phyloP scores from a whole-genome alignment of 1,140 invertebrate species.

The Paracyclopina nana region DNA sequence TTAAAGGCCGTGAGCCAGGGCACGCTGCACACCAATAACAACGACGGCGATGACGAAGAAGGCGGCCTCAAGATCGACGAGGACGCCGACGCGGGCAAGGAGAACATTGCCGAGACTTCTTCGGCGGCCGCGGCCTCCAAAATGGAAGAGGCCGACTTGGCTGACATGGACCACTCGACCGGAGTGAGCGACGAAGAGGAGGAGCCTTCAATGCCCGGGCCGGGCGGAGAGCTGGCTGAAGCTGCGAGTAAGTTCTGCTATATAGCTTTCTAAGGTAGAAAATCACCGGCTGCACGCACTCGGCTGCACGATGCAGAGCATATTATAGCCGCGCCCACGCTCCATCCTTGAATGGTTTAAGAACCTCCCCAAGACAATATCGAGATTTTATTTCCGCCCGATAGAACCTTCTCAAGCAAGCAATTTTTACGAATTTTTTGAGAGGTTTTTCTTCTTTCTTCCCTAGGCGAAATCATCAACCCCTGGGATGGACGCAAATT shows the following conservation, averaged over 20 bases:
- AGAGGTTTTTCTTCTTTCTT: background rate
- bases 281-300: too few species aligned
- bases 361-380: too few species aligned
- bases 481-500: conserved; percentile 15
- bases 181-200: conserved; percentile 15
- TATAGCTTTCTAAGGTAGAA: too few species aligned
- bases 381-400: too few species aligned
- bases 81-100: conserved; percentile 6
- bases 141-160: conserved; percentile 5
- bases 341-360: too few species aligned
- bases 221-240: conserved; percentile 3
- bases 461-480: conserved; percentile 11
- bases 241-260: background rate
- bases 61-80: conserved; percentile 15
- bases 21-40: too few species aligned
- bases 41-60: conserved; percentile 8
- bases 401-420: too few species aligned
- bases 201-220: conserved; percentile 13
- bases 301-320: too few species aligned
- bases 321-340: too few species aligned
- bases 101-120: background rate
- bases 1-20: too few species aligned
- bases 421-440: too few species aligned
- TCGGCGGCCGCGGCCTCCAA: background rate
- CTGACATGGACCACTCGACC: background rate